Percentiles rank a stretch among this genome's conserved stretches.
These are phyloP conservation scores for Athene cunicularia DNA, from an alignment of 2,113 vertebrate genomes.

Conservation along the genomic window DNA sequence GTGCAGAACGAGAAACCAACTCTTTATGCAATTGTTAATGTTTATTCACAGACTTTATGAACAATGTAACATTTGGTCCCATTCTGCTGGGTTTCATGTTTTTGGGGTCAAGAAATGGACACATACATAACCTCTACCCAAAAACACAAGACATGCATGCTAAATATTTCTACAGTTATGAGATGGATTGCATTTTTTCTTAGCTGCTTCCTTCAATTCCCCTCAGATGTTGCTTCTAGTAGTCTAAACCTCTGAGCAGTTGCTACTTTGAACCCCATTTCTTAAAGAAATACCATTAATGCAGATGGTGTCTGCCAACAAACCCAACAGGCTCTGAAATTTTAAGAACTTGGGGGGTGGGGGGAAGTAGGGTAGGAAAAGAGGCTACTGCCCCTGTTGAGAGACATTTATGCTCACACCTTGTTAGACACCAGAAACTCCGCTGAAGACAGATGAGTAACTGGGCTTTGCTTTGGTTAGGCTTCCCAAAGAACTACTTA, in stretches of 20 bases:
- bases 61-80: neutral
- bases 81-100: neutral
- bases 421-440: neutral
- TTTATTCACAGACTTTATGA: neutral
- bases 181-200: neutral
- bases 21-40: neutral
- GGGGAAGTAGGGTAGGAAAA: neutral
- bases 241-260: neutral
- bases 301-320: neutral
- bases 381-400: neutral
- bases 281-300: neutral
- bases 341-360: neutral
- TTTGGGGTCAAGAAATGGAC: neutral
- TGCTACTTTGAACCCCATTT: neutral
- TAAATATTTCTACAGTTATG: neutral
- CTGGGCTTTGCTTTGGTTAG: neutral
- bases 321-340: neutral
- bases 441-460: neutral
- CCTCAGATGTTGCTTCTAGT: neutral
- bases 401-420: neutral
- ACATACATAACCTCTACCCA: neutral
- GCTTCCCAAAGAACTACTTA: neutral
- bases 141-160: neutral
- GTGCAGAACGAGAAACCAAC: neutral
- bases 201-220: neutral